A percentile compares a stretch with the other conserved stretches of the same genome.
Evolutionary conservation across 2,113 vertebrate species (phyloP).

Genomic region (Amia ocellicauda): DNA sequence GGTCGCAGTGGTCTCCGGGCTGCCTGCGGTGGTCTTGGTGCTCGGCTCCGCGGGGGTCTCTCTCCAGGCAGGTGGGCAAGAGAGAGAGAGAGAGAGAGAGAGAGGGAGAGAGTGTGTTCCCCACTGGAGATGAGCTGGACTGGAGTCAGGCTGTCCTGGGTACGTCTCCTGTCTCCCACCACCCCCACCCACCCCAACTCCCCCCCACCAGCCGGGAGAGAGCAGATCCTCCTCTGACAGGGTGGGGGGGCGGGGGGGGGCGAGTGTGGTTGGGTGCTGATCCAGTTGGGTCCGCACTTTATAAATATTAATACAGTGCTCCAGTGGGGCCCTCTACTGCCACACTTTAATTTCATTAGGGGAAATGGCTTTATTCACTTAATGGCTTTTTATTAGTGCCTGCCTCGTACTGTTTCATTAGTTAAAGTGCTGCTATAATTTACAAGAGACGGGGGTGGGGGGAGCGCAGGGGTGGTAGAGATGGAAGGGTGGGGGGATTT

Average conservation of each 20-base stretch:
- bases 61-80: constrained; percentile 20
- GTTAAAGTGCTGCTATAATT: constrained; percentile 83
- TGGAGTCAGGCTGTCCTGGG: constrained; percentile 62
- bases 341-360: constrained; percentile 81
- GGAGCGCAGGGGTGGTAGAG: constrained; percentile 34
- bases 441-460: constrained; percentile 58
- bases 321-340: constrained; percentile 46
- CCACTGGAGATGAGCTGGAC: constrained; percentile 47
- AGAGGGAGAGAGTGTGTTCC: constrained; percentile 20
- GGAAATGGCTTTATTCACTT: constrained; percentile 81
- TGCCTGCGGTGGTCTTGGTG: too few species aligned
- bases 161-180: constrained; percentile 57
- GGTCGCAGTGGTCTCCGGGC: too few species aligned
- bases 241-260: constrained; percentile 38
- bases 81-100: constrained; percentile 4
- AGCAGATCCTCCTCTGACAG: constrained; percentile 58
- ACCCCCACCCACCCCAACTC: constrained; percentile 59
- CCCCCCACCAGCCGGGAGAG: constrained; percentile 60
- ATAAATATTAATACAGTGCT: constrained; percentile 80
- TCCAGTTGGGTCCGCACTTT: constrained; percentile 62
- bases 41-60: constrained; percentile 28
- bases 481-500: constrained; percentile 30
- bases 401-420: constrained; percentile 80
- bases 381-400: constrained; percentile 81
- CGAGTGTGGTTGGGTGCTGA: constrained; percentile 34